A percentile compares a stretch with the other conserved stretches of the same genome.
phyloP scores from a whole-genome alignment of 2,113 vertebrate genomes.

The Antechinus stuartii region DNA sequence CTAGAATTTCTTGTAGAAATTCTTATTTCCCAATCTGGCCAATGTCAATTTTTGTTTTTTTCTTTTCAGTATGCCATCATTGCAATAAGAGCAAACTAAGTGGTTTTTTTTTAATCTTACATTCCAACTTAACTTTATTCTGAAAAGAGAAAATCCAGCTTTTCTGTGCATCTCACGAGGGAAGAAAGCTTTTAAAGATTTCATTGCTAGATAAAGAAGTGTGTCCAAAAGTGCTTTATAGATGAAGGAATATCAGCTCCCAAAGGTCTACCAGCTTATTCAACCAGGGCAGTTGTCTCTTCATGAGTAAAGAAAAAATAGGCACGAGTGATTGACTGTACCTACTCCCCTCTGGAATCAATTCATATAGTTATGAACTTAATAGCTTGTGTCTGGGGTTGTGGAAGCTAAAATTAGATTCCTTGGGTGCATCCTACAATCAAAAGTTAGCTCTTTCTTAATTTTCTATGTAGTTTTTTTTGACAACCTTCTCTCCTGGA shows the following conservation, averaged over 20 bases:
- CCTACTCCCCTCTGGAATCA: constrained; percentile 54
- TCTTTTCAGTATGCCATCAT: constrained; percentile 35
- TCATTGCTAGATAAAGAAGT: constrained; percentile 68
- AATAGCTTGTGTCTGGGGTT: constrained; percentile 52
- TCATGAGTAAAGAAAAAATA: constrained; percentile 60
- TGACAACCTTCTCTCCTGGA: constrained; percentile 53
- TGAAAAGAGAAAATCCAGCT: constrained; percentile 65
- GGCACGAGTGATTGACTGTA: constrained; percentile 61
- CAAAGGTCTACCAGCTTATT: constrained; percentile 69
- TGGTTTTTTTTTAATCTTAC: neutral
- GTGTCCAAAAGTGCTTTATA: constrained; percentile 67
- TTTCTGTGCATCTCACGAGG: constrained; percentile 46
- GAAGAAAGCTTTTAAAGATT: constrained; percentile 76
- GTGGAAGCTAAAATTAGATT: constrained; percentile 11
- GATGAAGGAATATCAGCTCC: constrained; percentile 70
- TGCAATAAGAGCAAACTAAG: neutral
- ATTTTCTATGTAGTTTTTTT: constrained; percentile 70
- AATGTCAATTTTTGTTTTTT: constrained; percentile 44
- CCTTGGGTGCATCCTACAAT: constrained; percentile 55
- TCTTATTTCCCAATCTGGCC: constrained; percentile 16
- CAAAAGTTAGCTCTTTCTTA: constrained; percentile 67
- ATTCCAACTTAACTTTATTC: constrained; percentile 52
- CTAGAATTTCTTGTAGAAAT: constrained; percentile 16
- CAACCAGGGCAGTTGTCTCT: constrained; percentile 60
- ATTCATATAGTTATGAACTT: constrained; percentile 50